Conservation (phyloP, 2,888 invertebrate species). For the Piscicola geometra region DNA sequence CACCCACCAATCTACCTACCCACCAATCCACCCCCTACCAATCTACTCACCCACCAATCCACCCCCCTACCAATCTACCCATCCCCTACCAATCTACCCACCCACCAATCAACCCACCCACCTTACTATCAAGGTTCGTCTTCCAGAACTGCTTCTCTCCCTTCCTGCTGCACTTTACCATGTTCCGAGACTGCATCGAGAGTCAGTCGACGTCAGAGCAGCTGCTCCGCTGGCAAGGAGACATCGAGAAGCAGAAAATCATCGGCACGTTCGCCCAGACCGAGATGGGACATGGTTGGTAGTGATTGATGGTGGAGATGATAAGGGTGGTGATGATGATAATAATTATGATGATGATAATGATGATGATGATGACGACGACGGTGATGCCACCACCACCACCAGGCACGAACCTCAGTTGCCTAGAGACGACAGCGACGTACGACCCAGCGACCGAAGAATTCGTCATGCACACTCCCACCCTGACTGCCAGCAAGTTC, state of each 20-base stretch:
- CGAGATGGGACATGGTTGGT: conserved; percentile 74
- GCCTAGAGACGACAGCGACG: conserved; percentile 85
- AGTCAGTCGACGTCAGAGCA: conserved; percentile 82
- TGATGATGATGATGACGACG: too few relatives aligned
- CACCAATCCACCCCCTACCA: too few relatives aligned
- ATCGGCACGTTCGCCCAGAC: conserved; percentile 93
- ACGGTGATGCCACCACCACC: too few relatives aligned
- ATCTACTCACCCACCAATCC: too few relatives aligned
- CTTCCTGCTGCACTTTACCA: conserved; percentile 72
- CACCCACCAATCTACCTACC: too few relatives aligned
- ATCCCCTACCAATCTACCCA: too few relatives aligned
- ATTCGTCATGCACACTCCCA: conserved; percentile 81
- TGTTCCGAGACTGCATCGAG: conserved; percentile 85
- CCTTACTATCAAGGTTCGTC: too few relatives aligned
- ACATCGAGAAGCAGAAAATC: conserved; percentile 70
- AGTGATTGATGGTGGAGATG: not conserved
- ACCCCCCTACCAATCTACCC: too few relatives aligned
- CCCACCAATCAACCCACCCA: too few relatives aligned
- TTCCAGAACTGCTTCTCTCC: conserved; percentile 37
- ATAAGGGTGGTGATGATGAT: not conserved
- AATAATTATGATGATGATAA: not conserved
- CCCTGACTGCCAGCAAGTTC: conserved; percentile 85
- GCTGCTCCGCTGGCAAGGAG: conserved; percentile 76
- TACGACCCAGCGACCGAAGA: conserved; percentile 77
- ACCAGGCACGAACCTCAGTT: conserved; percentile 80